Evolutionary conservation across 2,888 invertebrate genomes (phyloP), one percentile per base, ranked within the genome.

Genomic region (Rhopalosiphum nymphaeae): DNA sequence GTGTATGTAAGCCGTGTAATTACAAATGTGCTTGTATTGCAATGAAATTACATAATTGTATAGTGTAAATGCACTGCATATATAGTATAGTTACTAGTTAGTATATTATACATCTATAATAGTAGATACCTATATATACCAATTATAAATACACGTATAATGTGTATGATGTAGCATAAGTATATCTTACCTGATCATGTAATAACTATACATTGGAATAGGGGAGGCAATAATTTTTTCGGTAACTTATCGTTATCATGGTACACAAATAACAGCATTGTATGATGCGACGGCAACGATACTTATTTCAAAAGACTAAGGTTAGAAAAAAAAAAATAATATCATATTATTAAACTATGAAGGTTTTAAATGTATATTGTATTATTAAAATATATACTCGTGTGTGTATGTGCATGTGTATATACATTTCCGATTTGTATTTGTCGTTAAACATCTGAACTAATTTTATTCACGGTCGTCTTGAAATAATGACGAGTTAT

Each of bases 391-490:
- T 78, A 49, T 53, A 36, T 26, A 26, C 26, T 85, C 49, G 49
- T 56, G 44, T 44, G 4, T 21, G 21, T 4, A 16, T 67, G n/a
- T 16, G 67, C 13, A 16, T n/a, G n/a, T n/a, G n/a, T n/a, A n/a
- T n/a, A n/a, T 13, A 78, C 16, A 67, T 36, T 88, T 49, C 49
- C 78, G 21, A 36, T 78, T 26, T 53, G 4, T 78, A 78, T 91
- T 78, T 67, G 26, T 78, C 11, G 26, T 90, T 21, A 61, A 91
- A 61, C 21, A 56, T 53, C 21, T 56, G 42, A 85, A 85, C 84
- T 84, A 56, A 91, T 91, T 85, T 84, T 85, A 56, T 91, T 91
- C 91, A 91, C 56, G 91, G 91, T 21, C 84, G 36, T 91, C 56
- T 85, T 56, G 84, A 21, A 56, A 78, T 91, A 91, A 91, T 85